phyloP scores from a whole-genome alignment of 2,888 invertebrate species.

The Drosophila parthenogenetica region DNA sequence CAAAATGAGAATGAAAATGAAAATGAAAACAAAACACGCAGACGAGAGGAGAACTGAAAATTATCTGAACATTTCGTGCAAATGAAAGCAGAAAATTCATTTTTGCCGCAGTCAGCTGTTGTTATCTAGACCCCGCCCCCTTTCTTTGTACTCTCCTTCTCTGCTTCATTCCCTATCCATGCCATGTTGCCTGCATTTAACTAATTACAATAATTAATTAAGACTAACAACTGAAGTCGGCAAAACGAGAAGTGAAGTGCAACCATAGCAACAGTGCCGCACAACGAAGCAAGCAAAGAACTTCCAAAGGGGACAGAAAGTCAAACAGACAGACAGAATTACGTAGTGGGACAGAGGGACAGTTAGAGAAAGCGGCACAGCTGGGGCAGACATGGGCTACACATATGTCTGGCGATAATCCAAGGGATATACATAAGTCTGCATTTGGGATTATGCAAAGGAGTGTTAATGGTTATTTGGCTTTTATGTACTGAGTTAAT shows the following conservation, averaged over 20 bases:
- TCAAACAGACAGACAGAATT: not conserved
- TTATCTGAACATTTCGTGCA: slow-evolving; percentile 72
- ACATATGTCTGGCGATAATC: slow-evolving; percentile 37
- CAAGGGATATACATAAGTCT: slow-evolving; percentile 50
- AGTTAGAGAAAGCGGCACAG: not conserved
- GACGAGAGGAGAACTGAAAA: slow-evolving; percentile 47
- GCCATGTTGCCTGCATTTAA: slow-evolving; percentile 65
- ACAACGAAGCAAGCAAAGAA: slow-evolving; percentile 34
- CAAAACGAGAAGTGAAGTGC: slow-evolving; percentile 25
- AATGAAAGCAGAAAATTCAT: slow-evolving; percentile 68
- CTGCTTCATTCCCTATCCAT: slow-evolving; percentile 10
- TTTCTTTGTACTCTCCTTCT: not conserved
- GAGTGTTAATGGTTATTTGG: slow-evolving; percentile 48
- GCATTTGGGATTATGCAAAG: slow-evolving; percentile 46
- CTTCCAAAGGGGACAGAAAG: not conserved
- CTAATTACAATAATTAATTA: slow-evolving; percentile 79
- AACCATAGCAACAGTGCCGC: slow-evolving; percentile 47
- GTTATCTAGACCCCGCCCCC: slow-evolving; percentile 53
- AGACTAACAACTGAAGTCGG: slow-evolving; percentile 69
- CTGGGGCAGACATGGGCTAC: not conserved
- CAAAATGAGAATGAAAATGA: slow-evolving; percentile 37
- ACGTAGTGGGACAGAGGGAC: not conserved
- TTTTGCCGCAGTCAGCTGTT: slow-evolving; percentile 76
- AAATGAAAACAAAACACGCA: slow-evolving; percentile 39
- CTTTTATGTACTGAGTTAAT: slow-evolving; percentile 21